Conservation (phyloP, 2,888 invertebrate genomes). For the Conomelus anceps region DNA sequence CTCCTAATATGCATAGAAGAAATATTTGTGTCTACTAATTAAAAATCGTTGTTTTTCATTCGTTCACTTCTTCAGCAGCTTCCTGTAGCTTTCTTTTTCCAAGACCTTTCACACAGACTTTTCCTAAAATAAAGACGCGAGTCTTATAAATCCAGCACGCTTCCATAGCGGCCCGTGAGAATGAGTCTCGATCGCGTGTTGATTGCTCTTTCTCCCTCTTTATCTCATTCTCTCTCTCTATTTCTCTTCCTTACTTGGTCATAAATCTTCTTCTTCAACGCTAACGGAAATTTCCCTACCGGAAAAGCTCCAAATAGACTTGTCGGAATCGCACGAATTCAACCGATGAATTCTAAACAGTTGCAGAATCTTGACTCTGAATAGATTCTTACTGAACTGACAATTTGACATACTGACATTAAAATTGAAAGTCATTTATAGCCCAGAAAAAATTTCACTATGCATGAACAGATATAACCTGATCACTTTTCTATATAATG, state of each 20-base stretch:
- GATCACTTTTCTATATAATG: too few relatives aligned
- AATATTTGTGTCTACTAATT: neutral
- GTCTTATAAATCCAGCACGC: neutral
- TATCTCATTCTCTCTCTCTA: neutral
- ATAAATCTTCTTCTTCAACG: neutral
- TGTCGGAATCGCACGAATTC: neutral
- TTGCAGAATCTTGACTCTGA: neutral
- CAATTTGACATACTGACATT: neutral
- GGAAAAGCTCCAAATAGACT: neutral
- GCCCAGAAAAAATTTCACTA: too few relatives aligned
- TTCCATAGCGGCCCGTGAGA: neutral
- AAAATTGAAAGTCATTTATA: too few relatives aligned
- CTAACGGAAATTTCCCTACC: neutral
- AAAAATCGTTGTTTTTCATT: neutral
- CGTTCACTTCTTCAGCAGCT: neutral
- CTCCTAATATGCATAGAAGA: neutral
- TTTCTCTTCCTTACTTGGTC: neutral
- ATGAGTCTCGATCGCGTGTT: neutral
- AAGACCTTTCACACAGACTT: neutral
- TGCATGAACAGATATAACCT: too few relatives aligned
- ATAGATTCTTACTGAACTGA: neutral
- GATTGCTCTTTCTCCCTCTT: neutral
- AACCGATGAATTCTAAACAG: neutral
- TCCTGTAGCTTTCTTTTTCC: neutral
- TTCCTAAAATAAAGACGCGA: neutral